Evolutionary conservation across 2,888 invertebrate genomes (phyloP), one percentile per base, ranked within the genome.

Genomic region (Hypselothyrea guttata): DNA sequence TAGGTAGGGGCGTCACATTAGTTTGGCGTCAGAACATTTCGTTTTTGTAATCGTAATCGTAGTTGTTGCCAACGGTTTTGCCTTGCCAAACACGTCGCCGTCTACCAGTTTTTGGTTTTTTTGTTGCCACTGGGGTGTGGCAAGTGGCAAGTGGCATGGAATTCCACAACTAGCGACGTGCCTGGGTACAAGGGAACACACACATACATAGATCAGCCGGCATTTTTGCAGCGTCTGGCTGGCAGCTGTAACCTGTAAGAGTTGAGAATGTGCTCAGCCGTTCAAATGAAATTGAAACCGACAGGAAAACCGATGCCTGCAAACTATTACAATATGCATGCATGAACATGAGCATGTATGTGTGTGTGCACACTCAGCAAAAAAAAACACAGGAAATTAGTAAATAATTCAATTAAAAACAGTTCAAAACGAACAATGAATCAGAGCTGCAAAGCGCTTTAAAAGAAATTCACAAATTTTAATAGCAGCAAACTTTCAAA

Each of bases 221-320:
- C 40, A 46, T 45, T 40, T 58, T 38, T 46, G 31, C 53, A 53
- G 28, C 1, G 28, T 22, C 22, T 22, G 22, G 3, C 28, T 28
- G 28, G 28, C 28, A 16, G 16, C 44, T 31, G 53, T 48, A 62
- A 69, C 52, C 65, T 63, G 69, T 51, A 49, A 28, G 33, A 37
- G 41, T 27, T 35, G 15, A 46, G 31, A 44, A 30, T 52, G 45
- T 51, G 40, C 40, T n/a, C 53, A 48, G 22, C 22, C 38, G 45
- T 35, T 37, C 35, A 16, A 31, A 41, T 46, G 34, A 35, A 53
- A 41, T 34, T 33, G 35, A 45, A 45, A 51, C 40, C 13, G 46
- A 42, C 38, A 33, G 28, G 46, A 44, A 31, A 44, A 13, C 18
- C 13, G n/a, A 5, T 13, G 22, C 22, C 22, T 22, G 22, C 5